These are phyloP conservation scores for Ametastegia equiseti DNA, from an alignment of 2,888 invertebrate species.

Conservation along the genomic window DNA sequence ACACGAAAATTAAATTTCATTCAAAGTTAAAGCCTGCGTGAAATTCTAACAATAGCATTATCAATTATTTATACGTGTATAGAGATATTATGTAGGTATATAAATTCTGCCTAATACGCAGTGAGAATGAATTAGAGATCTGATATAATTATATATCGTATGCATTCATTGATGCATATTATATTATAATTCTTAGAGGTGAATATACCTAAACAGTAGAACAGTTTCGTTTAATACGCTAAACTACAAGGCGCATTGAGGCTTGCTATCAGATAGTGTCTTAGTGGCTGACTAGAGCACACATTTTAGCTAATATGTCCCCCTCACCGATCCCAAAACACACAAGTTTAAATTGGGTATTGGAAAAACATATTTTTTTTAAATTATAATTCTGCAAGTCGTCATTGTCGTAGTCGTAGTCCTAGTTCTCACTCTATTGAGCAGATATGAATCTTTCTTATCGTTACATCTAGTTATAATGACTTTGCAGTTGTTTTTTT, in stretches of 20 bases:
- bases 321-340: constrained; percentile 10
- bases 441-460: constrained; percentile 40
- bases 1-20: background rate
- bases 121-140: constrained; percentile 25
- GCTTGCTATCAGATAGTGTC: constrained; percentile 64
- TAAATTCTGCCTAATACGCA: background rate
- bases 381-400: background rate
- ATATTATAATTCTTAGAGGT: constrained; percentile 27
- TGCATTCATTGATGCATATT: background rate
- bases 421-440: constrained; percentile 35
- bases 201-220: constrained; percentile 30
- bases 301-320: constrained; percentile 59
- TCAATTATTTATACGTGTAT: too few species aligned
- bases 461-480: background rate
- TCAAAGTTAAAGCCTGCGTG: background rate
- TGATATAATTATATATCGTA: background rate
- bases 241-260: constrained; percentile 71
- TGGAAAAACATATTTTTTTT: constrained; percentile 5
- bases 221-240: constrained; percentile 51
- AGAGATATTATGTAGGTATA: too few species aligned
- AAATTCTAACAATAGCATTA: background rate
- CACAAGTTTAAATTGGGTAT: background rate
- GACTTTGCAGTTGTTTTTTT: constrained; percentile 43
- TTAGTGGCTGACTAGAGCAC: constrained; percentile 72
- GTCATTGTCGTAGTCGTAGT: too few species aligned